phyloP scores from a whole-genome alignment of 2,888 invertebrate genomes.

The Parnassius orleans region DNA sequence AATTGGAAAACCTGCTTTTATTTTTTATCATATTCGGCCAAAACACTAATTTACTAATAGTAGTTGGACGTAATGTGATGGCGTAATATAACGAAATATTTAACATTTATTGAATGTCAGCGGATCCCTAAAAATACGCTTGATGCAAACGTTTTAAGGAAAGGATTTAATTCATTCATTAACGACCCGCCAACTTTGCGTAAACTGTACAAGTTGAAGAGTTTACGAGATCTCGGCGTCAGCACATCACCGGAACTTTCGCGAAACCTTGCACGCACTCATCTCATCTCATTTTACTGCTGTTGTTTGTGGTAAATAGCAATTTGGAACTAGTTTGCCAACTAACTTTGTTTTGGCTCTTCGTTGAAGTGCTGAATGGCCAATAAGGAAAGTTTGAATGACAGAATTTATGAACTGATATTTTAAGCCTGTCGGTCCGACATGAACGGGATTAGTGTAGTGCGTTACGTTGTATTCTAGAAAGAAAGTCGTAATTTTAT shows the following conservation, averaged over 20 bases:
- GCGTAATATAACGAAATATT: too few species aligned
- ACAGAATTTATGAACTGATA: constrained; percentile 9
- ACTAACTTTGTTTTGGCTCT: constrained; percentile 46
- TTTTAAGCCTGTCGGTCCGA: constrained; percentile 1
- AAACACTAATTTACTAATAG: too few species aligned
- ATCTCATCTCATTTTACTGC: constrained; percentile 69
- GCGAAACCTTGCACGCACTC: constrained; percentile 45
- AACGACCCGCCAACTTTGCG: not conserved
- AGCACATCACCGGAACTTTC: constrained; percentile 18
- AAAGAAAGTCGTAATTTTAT: too few species aligned
- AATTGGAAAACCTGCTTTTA: too few species aligned
- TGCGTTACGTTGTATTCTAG: too few species aligned
- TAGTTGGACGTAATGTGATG: too few species aligned
- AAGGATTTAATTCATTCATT: too few species aligned
- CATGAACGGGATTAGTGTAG: too few species aligned
- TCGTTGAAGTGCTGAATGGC: constrained; percentile 38
- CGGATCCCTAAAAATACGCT: too few species aligned
- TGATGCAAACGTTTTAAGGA: too few species aligned
- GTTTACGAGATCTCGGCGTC: constrained; percentile 20
- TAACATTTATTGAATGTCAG: too few species aligned
- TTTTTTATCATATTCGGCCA: too few species aligned
- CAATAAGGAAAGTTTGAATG: constrained; percentile 22
- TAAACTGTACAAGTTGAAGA: constrained; percentile 14
- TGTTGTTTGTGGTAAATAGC: constrained; percentile 75
- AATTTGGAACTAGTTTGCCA: constrained; percentile 67